Conservation (phyloP, 2,113 vertebrate genomes). For the Amphiprion ocellaris region DNA sequence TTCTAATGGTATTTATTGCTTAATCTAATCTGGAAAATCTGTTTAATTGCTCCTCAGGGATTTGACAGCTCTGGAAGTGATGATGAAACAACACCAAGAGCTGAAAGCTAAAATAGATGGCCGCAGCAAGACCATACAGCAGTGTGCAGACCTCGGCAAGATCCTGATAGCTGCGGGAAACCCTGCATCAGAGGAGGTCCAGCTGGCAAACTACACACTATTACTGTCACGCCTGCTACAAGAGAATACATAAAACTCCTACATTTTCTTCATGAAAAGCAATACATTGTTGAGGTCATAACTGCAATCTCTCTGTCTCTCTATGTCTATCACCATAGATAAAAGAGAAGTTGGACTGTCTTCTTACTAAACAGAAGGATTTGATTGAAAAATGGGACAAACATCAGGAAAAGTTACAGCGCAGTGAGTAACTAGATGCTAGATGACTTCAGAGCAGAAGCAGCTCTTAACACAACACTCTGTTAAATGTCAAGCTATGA, state of each 20-base stretch:
- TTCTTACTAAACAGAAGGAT: slow-evolving; percentile 90
- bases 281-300: slow-evolving; percentile 30
- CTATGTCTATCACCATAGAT: slow-evolving; percentile 80
- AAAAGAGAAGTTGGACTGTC: slow-evolving; percentile 91
- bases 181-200: slow-evolving; percentile 92
- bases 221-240: neutral
- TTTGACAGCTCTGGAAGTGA: slow-evolving; percentile 87
- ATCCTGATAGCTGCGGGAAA: slow-evolving; percentile 89
- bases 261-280: neutral
- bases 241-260: neutral
- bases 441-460: slow-evolving; percentile 2
- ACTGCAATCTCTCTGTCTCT: slow-evolving; percentile 20
- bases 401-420: slow-evolving; percentile 91
- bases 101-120: slow-evolving; percentile 93
- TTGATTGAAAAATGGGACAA: slow-evolving; percentile 91
- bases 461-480: slow-evolving; percentile 13
- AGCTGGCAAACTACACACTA: slow-evolving; percentile 1
- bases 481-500: slow-evolving; percentile 41
- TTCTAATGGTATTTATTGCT: neutral
- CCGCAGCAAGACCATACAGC: slow-evolving; percentile 89
- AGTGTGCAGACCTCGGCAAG: slow-evolving; percentile 90
- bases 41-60: slow-evolving; percentile 81
- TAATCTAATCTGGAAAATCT: slow-evolving; percentile 13
- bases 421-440: slow-evolving; percentile 83
- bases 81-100: slow-evolving; percentile 92